A percentile compares a stretch with the other conserved stretches of the same genome.
phyloP scores from a whole-genome alignment of 2,113 vertebrate genomes.

The Chaetops frenatus region DNA sequence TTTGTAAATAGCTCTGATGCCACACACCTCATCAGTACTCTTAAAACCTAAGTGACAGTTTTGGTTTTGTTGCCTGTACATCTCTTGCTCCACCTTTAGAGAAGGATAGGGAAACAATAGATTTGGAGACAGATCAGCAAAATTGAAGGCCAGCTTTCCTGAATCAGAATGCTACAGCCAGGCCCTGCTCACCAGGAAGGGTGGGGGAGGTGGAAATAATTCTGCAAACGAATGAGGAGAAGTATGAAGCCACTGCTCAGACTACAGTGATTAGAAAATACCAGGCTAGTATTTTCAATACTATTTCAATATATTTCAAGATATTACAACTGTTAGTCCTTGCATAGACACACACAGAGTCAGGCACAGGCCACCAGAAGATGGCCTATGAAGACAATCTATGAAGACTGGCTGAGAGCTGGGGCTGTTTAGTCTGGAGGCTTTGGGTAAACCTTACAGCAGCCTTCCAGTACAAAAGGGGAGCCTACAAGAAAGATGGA shows the following conservation, averaged over 20 bases:
- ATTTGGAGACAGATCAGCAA: constrained; percentile 27
- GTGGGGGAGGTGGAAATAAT: neutral
- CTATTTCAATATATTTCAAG: too few species aligned
- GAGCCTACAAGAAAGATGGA: neutral
- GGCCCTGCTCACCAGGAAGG: neutral
- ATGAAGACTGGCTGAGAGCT: neutral
- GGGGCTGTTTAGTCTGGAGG: neutral
- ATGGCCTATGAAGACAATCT: neutral
- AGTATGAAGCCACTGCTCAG: neutral
- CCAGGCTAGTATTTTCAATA: neutral
- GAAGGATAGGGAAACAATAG: neutral
- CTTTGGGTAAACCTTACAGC: neutral
- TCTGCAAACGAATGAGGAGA: neutral
- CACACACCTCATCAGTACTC: neutral
- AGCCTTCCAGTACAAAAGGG: neutral
- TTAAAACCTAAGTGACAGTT: neutral
- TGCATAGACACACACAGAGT: neutral
- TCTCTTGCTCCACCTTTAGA: neutral
- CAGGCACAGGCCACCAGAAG: neutral
- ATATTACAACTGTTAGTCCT: neutral
- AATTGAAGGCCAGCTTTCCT: constrained; percentile 15
- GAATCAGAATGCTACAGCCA: neutral
- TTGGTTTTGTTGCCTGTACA: neutral
- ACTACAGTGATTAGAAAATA: neutral
- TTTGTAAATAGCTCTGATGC: neutral